Conservation (phyloP, 2,797 vertebrate genomes). For the Malurus splendens region DNA sequence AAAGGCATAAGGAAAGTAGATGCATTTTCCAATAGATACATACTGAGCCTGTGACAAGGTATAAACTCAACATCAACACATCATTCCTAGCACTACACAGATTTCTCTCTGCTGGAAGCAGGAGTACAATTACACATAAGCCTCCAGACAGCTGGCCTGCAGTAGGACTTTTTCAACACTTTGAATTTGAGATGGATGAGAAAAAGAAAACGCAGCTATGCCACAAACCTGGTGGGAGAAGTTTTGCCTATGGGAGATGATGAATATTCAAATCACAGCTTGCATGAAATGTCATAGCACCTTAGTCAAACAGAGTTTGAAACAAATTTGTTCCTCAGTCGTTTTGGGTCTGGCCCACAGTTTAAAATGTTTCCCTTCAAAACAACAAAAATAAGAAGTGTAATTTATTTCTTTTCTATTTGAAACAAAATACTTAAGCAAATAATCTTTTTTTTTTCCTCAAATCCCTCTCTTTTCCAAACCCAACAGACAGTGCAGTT, state of each 20-base stretch:
- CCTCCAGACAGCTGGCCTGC: constrained; percentile 56
- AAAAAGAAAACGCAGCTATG: constrained; percentile 29
- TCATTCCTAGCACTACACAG: constrained; percentile 42
- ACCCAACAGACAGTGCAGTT: not conserved
- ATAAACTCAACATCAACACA: constrained; percentile 55
- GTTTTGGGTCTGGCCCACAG: not conserved
- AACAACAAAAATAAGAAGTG: not conserved
- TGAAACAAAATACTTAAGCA: not conserved
- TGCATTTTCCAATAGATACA: constrained; percentile 44
- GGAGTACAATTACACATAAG: constrained; percentile 54
- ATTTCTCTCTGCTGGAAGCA: constrained; percentile 59
- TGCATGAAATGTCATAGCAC: constrained; percentile 9
- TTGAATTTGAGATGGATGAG: constrained; percentile 49
- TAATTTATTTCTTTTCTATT: not conserved
- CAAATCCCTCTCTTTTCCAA: not conserved
- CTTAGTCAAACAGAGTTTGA: constrained; percentile 19
- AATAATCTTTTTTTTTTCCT: not conserved
- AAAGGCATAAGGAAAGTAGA: constrained; percentile 8
- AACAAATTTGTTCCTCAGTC: not conserved
- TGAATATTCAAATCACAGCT: constrained; percentile 57
- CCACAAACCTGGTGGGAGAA: constrained; percentile 39
- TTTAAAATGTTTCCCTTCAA: not conserved
- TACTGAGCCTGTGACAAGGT: constrained; percentile 43
- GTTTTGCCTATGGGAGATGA: constrained; percentile 33
- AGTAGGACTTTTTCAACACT: constrained; percentile 59